Conservation (phyloP, 1,140 invertebrate species). For the Drosophila erecta region DNA sequence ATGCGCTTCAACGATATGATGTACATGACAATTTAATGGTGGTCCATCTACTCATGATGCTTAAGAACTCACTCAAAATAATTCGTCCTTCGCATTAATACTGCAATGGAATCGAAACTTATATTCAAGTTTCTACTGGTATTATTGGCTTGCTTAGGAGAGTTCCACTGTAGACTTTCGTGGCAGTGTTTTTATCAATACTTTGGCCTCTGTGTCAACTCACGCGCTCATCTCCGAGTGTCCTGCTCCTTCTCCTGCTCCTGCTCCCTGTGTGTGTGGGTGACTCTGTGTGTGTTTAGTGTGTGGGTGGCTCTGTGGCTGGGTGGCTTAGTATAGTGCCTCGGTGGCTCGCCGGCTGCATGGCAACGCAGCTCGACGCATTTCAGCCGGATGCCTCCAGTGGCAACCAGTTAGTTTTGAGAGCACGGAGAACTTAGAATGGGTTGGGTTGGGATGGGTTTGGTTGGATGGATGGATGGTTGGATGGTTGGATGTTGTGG, state of each 20-base stretch:
- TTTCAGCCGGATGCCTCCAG: constrained; percentile 41
- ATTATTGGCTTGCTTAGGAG: too few species aligned
- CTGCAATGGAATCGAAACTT: not conserved
- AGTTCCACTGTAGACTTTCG: not conserved
- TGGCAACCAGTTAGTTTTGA: constrained; percentile 45
- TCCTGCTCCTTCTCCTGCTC: not conserved
- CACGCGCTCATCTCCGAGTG: constrained; percentile 31
- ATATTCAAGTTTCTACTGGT: too few species aligned
- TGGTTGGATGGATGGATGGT: not conserved
- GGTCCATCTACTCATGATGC: not conserved
- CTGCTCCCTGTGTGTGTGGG: constrained; percentile 5
- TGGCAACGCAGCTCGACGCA: constrained; percentile 49
- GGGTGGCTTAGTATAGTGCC: constrained; percentile 31
- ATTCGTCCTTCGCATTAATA: not conserved
- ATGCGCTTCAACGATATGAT: not conserved
- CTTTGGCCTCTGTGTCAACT: not conserved
- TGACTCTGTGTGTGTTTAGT: not conserved
- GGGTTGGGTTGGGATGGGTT: not conserved
- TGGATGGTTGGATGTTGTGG: constrained; percentile 1
- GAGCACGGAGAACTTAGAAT: constrained; percentile 25
- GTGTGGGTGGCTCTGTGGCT: constrained; percentile 15
- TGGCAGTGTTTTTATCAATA: not conserved
- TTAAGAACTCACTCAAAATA: not conserved
- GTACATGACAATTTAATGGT: not conserved
- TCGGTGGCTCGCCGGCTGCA: constrained; percentile 24